Percentiles rank a stretch among this genome's conserved stretches.
Evolutionary conservation across 2,797 vertebrate species (phyloP).

Genomic region (Notamacropus eugenii): DNA sequence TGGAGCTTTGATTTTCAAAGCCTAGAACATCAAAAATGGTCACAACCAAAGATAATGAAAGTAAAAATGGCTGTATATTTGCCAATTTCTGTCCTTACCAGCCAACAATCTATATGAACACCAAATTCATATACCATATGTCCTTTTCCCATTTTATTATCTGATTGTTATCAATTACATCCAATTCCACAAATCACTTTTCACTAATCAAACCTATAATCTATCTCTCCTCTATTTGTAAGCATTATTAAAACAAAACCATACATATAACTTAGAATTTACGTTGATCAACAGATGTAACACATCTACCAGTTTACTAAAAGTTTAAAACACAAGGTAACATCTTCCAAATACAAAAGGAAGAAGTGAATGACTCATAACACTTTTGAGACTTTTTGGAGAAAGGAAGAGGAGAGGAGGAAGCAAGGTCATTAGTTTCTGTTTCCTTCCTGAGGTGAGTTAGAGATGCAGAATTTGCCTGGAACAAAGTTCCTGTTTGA

Average conservation of each 20-base stretch:
- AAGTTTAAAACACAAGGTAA: background rate
- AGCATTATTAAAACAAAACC: background rate
- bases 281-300: background rate
- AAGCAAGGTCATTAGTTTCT: background rate
- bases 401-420: background rate
- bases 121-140: background rate
- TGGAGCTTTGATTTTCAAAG: background rate
- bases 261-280: background rate
- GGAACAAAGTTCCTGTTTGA: background rate
- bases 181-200: background rate
- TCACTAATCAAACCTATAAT: background rate
- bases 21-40: background rate
- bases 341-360: background rate
- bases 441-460: background rate
- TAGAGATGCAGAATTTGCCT: background rate
- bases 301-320: background rate
- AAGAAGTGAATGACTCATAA: background rate
- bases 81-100: background rate
- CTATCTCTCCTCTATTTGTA: background rate
- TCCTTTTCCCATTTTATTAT: background rate
- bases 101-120: background rate
- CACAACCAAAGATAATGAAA: background rate
- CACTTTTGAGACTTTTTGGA: background rate
- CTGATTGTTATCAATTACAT: background rate
- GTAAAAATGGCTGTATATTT: background rate